Evolutionary conservation across 2,888 invertebrate genomes (phyloP).

Genomic region (Parnassius apollo): DNA sequence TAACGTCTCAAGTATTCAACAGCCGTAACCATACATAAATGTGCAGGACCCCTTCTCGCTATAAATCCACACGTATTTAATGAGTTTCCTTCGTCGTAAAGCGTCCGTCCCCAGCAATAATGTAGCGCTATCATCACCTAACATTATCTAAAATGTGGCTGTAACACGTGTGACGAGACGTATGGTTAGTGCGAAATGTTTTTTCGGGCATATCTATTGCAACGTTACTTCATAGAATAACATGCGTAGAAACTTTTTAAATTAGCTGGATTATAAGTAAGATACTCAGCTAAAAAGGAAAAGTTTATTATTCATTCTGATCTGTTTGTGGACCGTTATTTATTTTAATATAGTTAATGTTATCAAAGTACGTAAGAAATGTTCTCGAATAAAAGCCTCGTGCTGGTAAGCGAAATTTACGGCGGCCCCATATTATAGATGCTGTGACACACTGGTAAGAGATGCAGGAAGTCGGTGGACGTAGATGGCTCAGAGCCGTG

Average conservation of each 20-base stretch:
- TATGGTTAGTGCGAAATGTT: constrained; percentile 24
- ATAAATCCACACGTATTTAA: constrained; percentile 74
- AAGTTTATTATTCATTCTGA: too few relatives aligned
- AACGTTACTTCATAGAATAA: not conserved
- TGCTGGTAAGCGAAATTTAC: too few relatives aligned
- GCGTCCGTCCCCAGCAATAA: constrained; percentile 63
- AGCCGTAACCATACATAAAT: constrained; percentile 21
- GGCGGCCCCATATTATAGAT: too few relatives aligned
- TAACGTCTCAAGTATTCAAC: constrained; percentile 25
- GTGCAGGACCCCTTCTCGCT: constrained; percentile 50
- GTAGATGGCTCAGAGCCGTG: too few relatives aligned
- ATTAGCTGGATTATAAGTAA: not conserved
- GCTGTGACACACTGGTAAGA: too few relatives aligned
- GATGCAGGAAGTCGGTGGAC: too few relatives aligned
- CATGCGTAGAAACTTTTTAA: not conserved
- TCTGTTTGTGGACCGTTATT: too few relatives aligned
- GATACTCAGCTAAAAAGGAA: too few relatives aligned
- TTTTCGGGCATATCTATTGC: constrained; percentile 21
- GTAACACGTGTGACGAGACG: constrained; percentile 54
- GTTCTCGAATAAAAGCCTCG: too few relatives aligned
- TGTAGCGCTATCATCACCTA: constrained; percentile 66
- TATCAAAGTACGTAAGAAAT: too few relatives aligned
- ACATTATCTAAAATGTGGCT: constrained; percentile 56
- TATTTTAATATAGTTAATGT: too few relatives aligned
- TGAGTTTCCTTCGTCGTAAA: constrained; percentile 74